phyloP scores from a whole-genome alignment of 1,140 invertebrate species.

The Panagrolaimus sp. region DNA sequence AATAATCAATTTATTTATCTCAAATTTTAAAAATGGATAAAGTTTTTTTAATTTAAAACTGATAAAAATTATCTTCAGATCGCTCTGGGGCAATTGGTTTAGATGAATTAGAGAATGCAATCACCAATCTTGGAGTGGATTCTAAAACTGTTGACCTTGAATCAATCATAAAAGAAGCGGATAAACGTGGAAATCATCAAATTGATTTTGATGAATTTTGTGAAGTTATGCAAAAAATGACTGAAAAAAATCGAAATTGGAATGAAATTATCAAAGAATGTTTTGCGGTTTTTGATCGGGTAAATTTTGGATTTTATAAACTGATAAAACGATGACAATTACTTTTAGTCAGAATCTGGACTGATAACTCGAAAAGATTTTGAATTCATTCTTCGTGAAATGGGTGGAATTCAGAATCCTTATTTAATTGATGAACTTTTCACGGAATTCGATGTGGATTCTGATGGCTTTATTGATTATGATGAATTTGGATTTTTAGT shows the following conservation, averaged over 20 bases:
- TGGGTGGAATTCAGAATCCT: conserved; percentile 54
- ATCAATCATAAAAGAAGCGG: conserved; percentile 47
- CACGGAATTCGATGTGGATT: conserved; percentile 62
- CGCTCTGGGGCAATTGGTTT: conserved; percentile 55
- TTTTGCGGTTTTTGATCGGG: conserved; percentile 57
- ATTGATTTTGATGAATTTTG: conserved; percentile 58
- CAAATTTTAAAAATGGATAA: too few species aligned
- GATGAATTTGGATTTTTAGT: conserved; percentile 52
- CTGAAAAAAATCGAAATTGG: conserved; percentile 54
- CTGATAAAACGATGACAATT: neutral
- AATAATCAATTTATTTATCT: too few species aligned
- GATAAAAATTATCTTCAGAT: conserved; percentile 30
- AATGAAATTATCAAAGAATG: conserved; percentile 57
- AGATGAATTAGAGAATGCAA: conserved; percentile 57
- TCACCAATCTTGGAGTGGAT: conserved; percentile 53
- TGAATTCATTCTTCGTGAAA: conserved; percentile 52
- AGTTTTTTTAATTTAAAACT: too few species aligned
- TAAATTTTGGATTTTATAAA: conserved; percentile 21
- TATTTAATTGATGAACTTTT: conserved; percentile 59
- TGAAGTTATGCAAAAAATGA: conserved; percentile 56
- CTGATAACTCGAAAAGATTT: conserved; percentile 54
- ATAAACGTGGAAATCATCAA: conserved; percentile 57
- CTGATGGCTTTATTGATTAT: conserved; percentile 61
- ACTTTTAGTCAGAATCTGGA: conserved; percentile 52
- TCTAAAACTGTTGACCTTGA: conserved; percentile 47